Conservation (phyloP, 2,888 invertebrate species). For the Eupithecia exiguata region DNA sequence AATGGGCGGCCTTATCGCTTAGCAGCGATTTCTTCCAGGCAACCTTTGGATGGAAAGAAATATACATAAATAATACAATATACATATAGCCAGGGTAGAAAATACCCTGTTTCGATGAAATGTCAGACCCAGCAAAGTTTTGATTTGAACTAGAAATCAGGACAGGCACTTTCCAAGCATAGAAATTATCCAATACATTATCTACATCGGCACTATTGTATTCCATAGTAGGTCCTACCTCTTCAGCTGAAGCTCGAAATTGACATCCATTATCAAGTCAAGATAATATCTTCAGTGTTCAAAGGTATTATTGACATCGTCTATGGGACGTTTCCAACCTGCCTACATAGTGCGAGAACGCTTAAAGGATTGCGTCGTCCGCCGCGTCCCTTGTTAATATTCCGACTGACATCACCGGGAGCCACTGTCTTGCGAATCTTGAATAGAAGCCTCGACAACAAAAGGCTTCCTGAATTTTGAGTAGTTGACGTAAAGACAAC, state of each 20-base stretch:
- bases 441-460: constrained; percentile 71
- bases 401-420: constrained; percentile 69
- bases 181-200: neutral
- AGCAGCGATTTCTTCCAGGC: too few species aligned
- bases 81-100: neutral
- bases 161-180: neutral
- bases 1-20: too few species aligned
- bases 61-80: neutral
- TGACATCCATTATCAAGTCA: constrained; percentile 15
- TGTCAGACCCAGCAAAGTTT: constrained; percentile 1
- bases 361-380: constrained; percentile 66
- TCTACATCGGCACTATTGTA: neutral
- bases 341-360: constrained; percentile 41
- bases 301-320: constrained; percentile 42
- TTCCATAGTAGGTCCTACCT: neutral
- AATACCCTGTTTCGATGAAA: neutral
- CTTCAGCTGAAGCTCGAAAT: neutral
- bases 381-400: constrained; percentile 73
- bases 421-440: constrained; percentile 71
- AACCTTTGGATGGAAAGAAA: too few species aligned
- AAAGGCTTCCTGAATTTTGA: constrained; percentile 74
- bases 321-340: constrained; percentile 8
- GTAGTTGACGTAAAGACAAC: constrained; percentile 63
- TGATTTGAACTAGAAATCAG: neutral
- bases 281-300: constrained; percentile 20